Conservation (phyloP, 2,797 vertebrate species). For the Ctenopoma kingsleyae region DNA sequence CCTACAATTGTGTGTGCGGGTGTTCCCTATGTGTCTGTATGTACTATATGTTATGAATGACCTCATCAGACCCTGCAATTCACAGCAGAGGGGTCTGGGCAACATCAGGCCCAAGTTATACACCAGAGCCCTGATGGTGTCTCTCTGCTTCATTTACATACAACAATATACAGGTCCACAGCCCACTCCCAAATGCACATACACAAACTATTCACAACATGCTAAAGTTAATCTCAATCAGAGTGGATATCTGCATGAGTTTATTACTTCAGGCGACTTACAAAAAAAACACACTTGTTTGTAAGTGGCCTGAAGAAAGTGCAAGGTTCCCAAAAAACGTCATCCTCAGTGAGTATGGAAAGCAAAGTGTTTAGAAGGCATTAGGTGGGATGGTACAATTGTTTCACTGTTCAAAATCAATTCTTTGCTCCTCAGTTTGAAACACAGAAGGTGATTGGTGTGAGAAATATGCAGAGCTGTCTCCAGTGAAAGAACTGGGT, state of each 20-base stretch:
- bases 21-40: slow-evolving; percentile 23
- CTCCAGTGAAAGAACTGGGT: slow-evolving; percentile 55
- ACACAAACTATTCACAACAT: slow-evolving; percentile 71
- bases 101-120: slow-evolving; percentile 61
- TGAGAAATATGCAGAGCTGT: slow-evolving; percentile 75
- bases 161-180: slow-evolving; percentile 78
- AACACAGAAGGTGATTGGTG: slow-evolving; percentile 58
- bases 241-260: slow-evolving; percentile 15
- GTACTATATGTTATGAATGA: slow-evolving; percentile 58
- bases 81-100: slow-evolving; percentile 64
- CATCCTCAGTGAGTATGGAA: slow-evolving; percentile 18
- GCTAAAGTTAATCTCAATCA: slow-evolving; percentile 74
- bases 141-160: slow-evolving; percentile 77
- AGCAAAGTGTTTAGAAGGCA: slow-evolving; percentile 9
- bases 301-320: slow-evolving; percentile 19
- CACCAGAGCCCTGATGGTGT: slow-evolving; percentile 39
- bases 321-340: slow-evolving; percentile 37
- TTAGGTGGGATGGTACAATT: slow-evolving; percentile 27
- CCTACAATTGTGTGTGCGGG: neutral
- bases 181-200: slow-evolving; percentile 67
- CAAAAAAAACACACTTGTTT: slow-evolving; percentile 22
- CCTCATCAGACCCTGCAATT: slow-evolving; percentile 66
- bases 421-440: slow-evolving; percentile 30
- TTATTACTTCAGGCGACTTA: neutral
- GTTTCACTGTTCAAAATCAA: slow-evolving; percentile 44